A percentile compares a stretch with the other conserved stretches of the same genome.
Evolutionary conservation across 2,113 vertebrate genomes (phyloP).

Genomic region (Oryzias celebensis): DNA sequence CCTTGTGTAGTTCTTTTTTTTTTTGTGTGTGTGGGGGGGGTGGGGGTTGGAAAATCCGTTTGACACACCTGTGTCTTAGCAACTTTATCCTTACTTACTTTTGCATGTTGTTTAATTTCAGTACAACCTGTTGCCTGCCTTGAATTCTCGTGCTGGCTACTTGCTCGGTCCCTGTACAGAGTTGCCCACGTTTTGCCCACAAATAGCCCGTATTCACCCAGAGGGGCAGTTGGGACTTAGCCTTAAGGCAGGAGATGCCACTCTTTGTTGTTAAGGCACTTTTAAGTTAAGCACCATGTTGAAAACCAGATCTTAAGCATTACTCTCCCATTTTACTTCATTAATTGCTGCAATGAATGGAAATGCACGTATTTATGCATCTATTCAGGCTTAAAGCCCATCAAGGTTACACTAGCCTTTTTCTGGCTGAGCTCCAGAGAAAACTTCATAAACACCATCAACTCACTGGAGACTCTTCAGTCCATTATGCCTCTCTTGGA

Average conservation of each 20-base stretch:
- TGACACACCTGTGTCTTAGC: too few species aligned
- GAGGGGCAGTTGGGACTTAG: too few species aligned
- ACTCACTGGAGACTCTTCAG: conserved; percentile 17
- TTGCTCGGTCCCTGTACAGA: too few species aligned
- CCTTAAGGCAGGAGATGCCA: conserved; percentile 27
- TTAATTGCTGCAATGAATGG: neutral
- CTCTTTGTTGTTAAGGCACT: neutral
- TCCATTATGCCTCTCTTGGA: neutral
- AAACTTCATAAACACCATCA: neutral
- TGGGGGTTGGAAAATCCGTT: too few species aligned
- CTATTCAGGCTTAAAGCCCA: conserved; percentile 7
- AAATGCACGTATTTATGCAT: conserved; percentile 2
- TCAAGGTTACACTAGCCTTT: conserved; percentile 5
- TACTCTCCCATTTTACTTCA: neutral
- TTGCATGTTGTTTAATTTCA: too few species aligned
- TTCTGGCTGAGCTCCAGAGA: conserved; percentile 11
- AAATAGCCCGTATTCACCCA: too few species aligned
- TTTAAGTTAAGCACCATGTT: conserved; percentile 6
- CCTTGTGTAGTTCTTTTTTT: too few species aligned
- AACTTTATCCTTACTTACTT: too few species aligned
- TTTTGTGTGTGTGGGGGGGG: too few species aligned
- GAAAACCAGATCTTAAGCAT: neutral
- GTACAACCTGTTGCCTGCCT: too few species aligned
- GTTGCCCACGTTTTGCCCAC: too few species aligned
- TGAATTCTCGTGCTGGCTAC: too few species aligned